Percentiles rank a stretch among this genome's conserved stretches.
phyloP scores from a whole-genome alignment of 2,113 vertebrate species.

The Neofelis nebulosa region DNA sequence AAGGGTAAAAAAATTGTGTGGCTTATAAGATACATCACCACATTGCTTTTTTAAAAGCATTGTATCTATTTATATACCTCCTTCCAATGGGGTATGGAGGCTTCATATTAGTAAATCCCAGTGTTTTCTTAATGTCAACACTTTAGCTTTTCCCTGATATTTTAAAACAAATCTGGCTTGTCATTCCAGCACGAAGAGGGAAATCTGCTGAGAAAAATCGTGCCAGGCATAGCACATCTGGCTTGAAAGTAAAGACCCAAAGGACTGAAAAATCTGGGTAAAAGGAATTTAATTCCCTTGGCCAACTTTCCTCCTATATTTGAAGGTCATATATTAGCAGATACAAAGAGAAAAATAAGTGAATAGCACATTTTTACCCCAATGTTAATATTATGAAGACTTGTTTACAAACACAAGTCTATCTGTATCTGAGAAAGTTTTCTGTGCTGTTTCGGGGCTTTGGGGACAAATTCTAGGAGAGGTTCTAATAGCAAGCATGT shows the following conservation, averaged over 20 bases:
- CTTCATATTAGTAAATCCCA: not conserved
- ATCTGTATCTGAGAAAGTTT: not conserved
- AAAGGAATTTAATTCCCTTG: not conserved
- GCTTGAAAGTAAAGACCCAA: not conserved
- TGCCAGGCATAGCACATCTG: not conserved
- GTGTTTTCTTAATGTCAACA: slow-evolving; percentile 21
- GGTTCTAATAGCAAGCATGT: not conserved
- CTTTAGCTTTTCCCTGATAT: slow-evolving; percentile 7
- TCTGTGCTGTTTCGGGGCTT: not conserved
- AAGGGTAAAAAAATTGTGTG: not conserved
- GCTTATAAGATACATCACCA: not conserved
- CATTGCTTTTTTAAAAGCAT: not conserved
- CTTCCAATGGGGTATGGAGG: not conserved
- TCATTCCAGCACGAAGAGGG: not conserved
- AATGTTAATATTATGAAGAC: not conserved
- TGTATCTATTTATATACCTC: not conserved
- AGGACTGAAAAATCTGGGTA: not conserved
- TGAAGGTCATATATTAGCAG: not conserved
- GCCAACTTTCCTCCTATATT: not conserved
- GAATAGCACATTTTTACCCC: not conserved
- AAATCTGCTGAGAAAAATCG: not conserved
- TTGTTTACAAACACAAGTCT: not conserved
- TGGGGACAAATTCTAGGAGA: not conserved
- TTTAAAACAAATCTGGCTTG: slow-evolving; percentile 36
- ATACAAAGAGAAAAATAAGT: not conserved